Base-by-base conservation (phyloP, 1,140 invertebrate genomes). In the Acromyrmex heyeri region DNA sequence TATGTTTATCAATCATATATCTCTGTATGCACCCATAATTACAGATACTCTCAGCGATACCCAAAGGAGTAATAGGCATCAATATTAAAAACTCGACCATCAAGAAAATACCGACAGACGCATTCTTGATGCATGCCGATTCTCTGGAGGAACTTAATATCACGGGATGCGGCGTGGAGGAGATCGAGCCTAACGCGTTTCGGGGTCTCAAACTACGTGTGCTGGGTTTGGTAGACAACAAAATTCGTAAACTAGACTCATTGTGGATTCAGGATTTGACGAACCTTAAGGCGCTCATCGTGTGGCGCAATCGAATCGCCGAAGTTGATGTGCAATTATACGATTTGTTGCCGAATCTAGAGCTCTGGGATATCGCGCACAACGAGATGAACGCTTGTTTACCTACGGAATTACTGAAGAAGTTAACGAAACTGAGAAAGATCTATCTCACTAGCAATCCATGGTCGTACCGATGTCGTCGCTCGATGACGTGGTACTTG, bases 401-500 rank as follows among this genome's bases (percentile, higher is more conserved):
- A 3, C 8, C 48, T 0, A 10, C 86, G 10, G 44, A 75, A 0
- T 7, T 34, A 21, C 24, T 87, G 44, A 75, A n/a, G 18, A 87
- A 87, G 6, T 62, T 88, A 48, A 69, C 21, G 55, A 72, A 70
- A 6, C 77, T 88, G 0, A 12, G n/a, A 12, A 44, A 0, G 30
- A 83, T 88, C n/a, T 62, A 87, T n/a, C 65, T 88, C 44, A 16
- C 62, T 0, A 21, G 62, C 6, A 88, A 83, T 34, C 86, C 87
- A 1, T 88, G 87, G 77, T 70, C 69, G 0, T 87, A 87, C 12
- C 86, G 62, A 12, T 88, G 87, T 1, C 86, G 86, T 0, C 12
- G 24, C 0, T 6, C 69, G n/a, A 88, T 88, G 87, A 83, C 87
- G 0, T 88, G 70, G 69, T 75, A 75, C 4, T 8, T 88, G 0